Conservation (phyloP, 2,113 vertebrate genomes). For the Morone saxatilis region DNA sequence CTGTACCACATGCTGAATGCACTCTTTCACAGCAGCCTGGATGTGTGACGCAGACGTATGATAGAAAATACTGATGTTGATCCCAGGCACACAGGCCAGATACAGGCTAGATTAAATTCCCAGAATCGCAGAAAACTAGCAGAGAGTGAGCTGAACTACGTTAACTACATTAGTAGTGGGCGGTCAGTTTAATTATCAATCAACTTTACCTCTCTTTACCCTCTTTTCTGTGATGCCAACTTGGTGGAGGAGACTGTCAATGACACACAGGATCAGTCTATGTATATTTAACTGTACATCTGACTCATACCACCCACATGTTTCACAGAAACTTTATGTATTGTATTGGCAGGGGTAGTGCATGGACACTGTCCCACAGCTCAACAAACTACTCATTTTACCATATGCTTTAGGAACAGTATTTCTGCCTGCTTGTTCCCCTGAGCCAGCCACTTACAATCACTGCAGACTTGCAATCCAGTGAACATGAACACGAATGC, state of each 20-base stretch:
- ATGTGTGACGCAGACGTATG: constrained; percentile 70
- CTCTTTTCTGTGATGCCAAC: neutral
- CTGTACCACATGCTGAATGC: constrained; percentile 71
- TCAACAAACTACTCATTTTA: neutral
- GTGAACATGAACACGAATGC: neutral
- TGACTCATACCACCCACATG: neutral
- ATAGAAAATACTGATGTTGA: constrained; percentile 42
- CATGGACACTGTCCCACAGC: neutral
- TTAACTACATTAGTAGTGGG: neutral
- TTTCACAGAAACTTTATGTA: neutral
- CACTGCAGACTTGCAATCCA: neutral
- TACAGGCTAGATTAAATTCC: constrained; percentile 23
- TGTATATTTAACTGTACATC: constrained; percentile 3
- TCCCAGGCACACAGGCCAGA: constrained; percentile 34
- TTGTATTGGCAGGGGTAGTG: neutral
- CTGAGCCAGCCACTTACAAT: neutral
- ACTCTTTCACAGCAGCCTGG: constrained; percentile 73
- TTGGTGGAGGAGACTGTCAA: neutral
- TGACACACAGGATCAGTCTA: constrained; percentile 11
- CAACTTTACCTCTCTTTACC: constrained; percentile 21
- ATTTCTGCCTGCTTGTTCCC: neutral
- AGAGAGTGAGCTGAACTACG: neutral
- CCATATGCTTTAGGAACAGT: neutral
- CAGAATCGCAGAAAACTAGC: neutral
- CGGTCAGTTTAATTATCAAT: constrained; percentile 24